Evolutionary conservation across 2,797 vertebrate genomes (phyloP).

Genomic region (Poeciliopsis turneri): DNA sequence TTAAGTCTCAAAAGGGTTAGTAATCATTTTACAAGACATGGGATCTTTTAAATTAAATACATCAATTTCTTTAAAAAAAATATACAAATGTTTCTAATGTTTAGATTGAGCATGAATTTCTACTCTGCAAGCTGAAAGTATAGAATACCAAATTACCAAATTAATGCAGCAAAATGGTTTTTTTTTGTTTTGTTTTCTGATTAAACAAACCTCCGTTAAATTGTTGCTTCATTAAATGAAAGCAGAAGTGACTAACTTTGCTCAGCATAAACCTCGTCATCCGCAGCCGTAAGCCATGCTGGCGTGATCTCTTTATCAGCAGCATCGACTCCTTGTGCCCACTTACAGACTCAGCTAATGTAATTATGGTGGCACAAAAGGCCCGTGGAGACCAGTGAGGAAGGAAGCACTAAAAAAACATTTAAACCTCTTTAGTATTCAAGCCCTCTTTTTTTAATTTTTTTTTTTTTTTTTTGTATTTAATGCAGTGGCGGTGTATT

Average conservation of each 20-base stretch:
- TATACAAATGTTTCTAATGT: not conserved
- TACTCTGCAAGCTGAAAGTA: conserved; percentile 38
- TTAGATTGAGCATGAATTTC: conserved; percentile 8
- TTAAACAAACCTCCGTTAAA: conserved; percentile 9
- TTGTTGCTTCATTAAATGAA: conserved; percentile 36
- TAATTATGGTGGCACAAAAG: conserved; percentile 65
- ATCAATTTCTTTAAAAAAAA: not conserved
- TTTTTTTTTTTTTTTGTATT: conserved; percentile 73
- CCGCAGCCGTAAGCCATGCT: conserved; percentile 65
- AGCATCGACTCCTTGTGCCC: conserved; percentile 48
- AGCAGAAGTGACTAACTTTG: conserved; percentile 59
- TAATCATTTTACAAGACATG: not conserved
- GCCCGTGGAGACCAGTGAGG: conserved; percentile 32
- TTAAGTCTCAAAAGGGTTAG: not conserved
- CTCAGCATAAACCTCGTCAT: conserved; percentile 57
- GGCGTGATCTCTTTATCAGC: conserved; percentile 60
- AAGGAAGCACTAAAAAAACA: conserved; percentile 61
- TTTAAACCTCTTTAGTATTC: conserved; percentile 67
- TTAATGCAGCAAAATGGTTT: conserved; percentile 22
- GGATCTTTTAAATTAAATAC: not conserved
- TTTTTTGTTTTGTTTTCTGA: conserved; percentile 7
- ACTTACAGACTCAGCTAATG: conserved; percentile 63
- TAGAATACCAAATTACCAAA: conserved; percentile 36
- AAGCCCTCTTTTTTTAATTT: conserved; percentile 53
- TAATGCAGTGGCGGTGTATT: conserved; percentile 70